Percentiles rank a stretch among this genome's conserved stretches.
Conservation (phyloP, 1,140 invertebrate species). For the Dreissena rostriformis region DNA sequence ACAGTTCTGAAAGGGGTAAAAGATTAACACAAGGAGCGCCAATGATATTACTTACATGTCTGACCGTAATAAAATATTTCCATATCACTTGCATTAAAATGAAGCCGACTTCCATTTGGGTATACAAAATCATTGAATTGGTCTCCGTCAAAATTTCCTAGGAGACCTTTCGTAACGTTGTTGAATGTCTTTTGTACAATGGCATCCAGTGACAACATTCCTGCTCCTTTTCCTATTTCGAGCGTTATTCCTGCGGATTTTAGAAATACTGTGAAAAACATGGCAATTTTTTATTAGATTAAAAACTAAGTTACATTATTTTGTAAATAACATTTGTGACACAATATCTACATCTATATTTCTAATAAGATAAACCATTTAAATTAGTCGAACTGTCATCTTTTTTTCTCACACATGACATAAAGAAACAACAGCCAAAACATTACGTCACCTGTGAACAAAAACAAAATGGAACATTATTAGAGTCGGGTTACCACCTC, state of each 20-base stretch:
- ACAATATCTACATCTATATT: neutral
- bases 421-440: neutral
- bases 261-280: neutral
- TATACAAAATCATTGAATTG: constrained; percentile 46
- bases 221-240: neutral
- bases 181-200: neutral
- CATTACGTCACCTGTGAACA: no score
- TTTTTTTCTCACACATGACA: neutral
- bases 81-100: constrained; percentile 3
- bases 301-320: neutral
- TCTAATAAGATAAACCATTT: neutral
- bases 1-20: neutral
- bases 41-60: constrained; percentile 34
- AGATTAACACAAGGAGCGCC: neutral
- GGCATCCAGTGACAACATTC: constrained; percentile 8
- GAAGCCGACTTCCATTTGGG: constrained; percentile 41
- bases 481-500: neutral
- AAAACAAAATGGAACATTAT: neutral
- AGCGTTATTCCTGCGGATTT: neutral
- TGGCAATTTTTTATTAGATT: neutral
- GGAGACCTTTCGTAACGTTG: constrained; percentile 24
- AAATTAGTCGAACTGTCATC: no score
- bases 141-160: constrained; percentile 55
- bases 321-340: neutral
- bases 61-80: constrained; percentile 48